Conservation (phyloP, 2,888 invertebrate species). For the Atethmia centrago region DNA sequence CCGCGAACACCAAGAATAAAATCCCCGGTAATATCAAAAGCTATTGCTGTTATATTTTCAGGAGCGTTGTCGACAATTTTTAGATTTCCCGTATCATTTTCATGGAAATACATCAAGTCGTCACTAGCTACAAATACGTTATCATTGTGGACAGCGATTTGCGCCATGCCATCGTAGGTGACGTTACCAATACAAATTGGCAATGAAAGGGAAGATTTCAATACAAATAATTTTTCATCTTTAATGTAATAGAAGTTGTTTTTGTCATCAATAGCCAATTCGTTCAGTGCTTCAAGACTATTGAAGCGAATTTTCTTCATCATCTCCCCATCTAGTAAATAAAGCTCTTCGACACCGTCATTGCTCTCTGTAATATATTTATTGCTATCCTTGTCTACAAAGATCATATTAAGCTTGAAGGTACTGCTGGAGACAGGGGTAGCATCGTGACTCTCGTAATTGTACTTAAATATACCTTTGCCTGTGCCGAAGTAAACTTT, state of each 20-base stretch:
- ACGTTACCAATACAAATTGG: slow-evolving; percentile 78
- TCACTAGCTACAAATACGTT: slow-evolving; percentile 81
- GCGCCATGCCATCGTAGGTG: slow-evolving; percentile 79
- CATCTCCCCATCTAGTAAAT: slow-evolving; percentile 74
- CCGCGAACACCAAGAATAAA: slow-evolving; percentile 79
- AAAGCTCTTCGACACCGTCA: slow-evolving; percentile 81
- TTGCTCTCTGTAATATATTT: slow-evolving; percentile 81
- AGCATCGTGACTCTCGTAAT: slow-evolving; percentile 77
- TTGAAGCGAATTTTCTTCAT: slow-evolving; percentile 78
- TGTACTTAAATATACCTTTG: slow-evolving; percentile 80
- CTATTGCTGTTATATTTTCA: slow-evolving; percentile 79
- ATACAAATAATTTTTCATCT: slow-evolving; percentile 77
- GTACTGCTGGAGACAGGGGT: slow-evolving; percentile 72
- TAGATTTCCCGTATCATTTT: slow-evolving; percentile 78
- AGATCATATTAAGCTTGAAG: slow-evolving; percentile 80
- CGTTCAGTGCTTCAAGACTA: slow-evolving; percentile 78
- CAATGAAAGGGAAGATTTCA: slow-evolving; percentile 73
- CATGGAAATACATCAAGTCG: slow-evolving; percentile 78
- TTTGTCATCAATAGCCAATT: slow-evolving; percentile 81
- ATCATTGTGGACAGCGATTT: slow-evolving; percentile 80
- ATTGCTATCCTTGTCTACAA: slow-evolving; percentile 83
- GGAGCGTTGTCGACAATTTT: slow-evolving; percentile 77
- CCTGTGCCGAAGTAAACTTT: slow-evolving; percentile 84
- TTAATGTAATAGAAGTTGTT: slow-evolving; percentile 84
- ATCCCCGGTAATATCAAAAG: slow-evolving; percentile 79